These are phyloP conservation scores for Nothocercus nigrocapillus DNA, from an alignment of 2,113 vertebrate genomes.

Conservation along the genomic window DNA sequence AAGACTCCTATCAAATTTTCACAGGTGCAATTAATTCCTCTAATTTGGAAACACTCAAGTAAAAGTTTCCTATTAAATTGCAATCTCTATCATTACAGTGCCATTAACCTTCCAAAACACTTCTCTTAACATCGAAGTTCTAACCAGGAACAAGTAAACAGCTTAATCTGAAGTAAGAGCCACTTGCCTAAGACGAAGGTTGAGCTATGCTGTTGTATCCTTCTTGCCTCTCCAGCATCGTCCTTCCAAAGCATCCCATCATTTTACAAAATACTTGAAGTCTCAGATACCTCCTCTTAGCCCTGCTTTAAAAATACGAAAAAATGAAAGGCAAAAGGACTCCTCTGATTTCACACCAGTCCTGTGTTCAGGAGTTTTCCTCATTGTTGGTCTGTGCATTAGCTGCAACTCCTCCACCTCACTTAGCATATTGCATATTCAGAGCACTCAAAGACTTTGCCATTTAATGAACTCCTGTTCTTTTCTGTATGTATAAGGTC, in stretches of 20 bases:
- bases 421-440: background rate
- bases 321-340: background rate
- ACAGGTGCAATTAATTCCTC: constrained; percentile 56
- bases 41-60: constrained; percentile 47
- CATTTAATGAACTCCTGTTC: background rate
- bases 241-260: background rate
- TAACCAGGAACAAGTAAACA: background rate
- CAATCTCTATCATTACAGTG: constrained; percentile 17
- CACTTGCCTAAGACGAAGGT: background rate
- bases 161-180: constrained; percentile 2
- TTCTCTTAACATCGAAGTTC: constrained; percentile 2
- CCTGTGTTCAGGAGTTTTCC: background rate
- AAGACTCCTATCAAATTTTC: constrained; percentile 64
- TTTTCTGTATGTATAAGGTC: background rate
- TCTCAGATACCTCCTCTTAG: background rate
- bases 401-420: background rate
- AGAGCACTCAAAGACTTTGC: background rate
- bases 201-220: background rate
- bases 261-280: background rate
- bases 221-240: rapidly evolving
- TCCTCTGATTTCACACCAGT: background rate
- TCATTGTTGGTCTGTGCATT: background rate
- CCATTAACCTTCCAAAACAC: constrained; percentile 43
- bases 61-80: constrained; percentile 56
- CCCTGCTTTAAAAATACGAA: background rate